Base-by-base conservation (phyloP, 2,888 invertebrate species). In the Slavum lentiscoides region DNA sequence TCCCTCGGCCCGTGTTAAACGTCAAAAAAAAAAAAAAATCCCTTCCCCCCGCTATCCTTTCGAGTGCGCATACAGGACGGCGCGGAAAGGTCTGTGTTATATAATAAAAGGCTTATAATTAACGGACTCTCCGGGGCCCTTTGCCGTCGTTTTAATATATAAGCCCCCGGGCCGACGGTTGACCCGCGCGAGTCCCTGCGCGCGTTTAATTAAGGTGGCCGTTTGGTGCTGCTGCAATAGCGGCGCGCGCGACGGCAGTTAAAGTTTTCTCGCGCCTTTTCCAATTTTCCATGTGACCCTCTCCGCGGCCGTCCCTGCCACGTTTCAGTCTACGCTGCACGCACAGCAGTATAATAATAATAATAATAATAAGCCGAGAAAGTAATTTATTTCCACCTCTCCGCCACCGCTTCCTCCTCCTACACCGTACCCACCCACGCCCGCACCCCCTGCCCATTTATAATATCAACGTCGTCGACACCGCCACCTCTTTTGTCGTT, bases 191-290 rank as follows among this genome's bases (percentile, higher is more conserved):
- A 43, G 9, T 7, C 43, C 4, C 77, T 55, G 13, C 49, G 13
- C 55, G 53, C 77, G 62, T 80, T 80, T 80, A 80, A 80, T 80
- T 80, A 80, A 80, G 77, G 77, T 80, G 77, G 77, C 77, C 64
- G 55, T 80, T 70, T 55, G 70, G 59, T 49, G 49, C 43, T 13
- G 30, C 55, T 55, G 59, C 23, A 30, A 30, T 4, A 4, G 30
- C 30, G 68, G 69, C 17, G 55, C 19, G 15, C 13, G 70, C 70
- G 70, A 62, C 30, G 53, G 77, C 70, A 70, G 77, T 70, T 70
- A 80, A 80, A 80, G 70, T 80, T 80, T 77, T 80, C 77, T 80
- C 77, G 77, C 77, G 77, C 77, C 77, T 80, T 80, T 80, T 80
- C 77, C 77, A 80, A 80, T 80, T 80, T 80, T 80, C 77, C 62